A percentile compares a stretch with the other conserved stretches of the same genome.
These are phyloP conservation scores for Selenia dentaria DNA, from an alignment of 2,888 invertebrate species.

Conservation along the genomic window DNA sequence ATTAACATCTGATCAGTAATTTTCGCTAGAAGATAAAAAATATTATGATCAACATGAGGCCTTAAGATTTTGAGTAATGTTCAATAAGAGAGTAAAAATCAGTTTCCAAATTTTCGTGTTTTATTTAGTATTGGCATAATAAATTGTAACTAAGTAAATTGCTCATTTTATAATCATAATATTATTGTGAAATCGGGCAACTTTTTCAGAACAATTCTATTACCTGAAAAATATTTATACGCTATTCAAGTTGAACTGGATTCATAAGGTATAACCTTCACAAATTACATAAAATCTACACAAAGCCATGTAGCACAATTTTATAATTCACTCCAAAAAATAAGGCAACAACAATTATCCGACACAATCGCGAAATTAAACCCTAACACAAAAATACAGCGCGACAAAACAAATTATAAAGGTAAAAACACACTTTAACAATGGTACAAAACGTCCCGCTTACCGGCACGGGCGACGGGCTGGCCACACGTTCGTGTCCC, in stretches of 20 bases:
- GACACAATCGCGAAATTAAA: slow-evolving; percentile 23
- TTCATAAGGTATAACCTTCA: neutral
- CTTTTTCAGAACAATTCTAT: too few species aligned
- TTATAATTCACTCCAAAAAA: slow-evolving; percentile 19
- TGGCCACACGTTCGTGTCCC: slow-evolving; percentile 39
- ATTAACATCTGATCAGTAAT: too few species aligned
- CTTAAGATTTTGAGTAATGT: too few species aligned
- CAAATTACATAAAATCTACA: slow-evolving; percentile 2
- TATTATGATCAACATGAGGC: too few species aligned
- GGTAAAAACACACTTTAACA: slow-evolving; percentile 41
- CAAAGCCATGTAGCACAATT: slow-evolving; percentile 5
- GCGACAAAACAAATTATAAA: slow-evolving; percentile 33
- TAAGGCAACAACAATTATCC: slow-evolving; percentile 25
- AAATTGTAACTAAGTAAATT: too few species aligned
- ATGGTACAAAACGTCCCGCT: slow-evolving; percentile 33
- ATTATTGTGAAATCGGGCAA: too few species aligned
- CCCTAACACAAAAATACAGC: slow-evolving; percentile 20
- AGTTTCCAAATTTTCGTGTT: too few species aligned
- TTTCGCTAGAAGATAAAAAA: too few species aligned
- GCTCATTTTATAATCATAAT: too few species aligned
- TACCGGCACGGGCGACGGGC: slow-evolving; percentile 7
- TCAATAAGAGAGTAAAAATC: too few species aligned
- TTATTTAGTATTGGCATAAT: too few species aligned
- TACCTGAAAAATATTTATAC: slow-evolving; percentile 5
- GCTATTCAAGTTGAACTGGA: slow-evolving; percentile 5